Evolutionary conservation across 2,888 invertebrate genomes (phyloP), one percentile per base, ranked within the genome.

Genomic region (Silvanus unidentatus): DNA sequence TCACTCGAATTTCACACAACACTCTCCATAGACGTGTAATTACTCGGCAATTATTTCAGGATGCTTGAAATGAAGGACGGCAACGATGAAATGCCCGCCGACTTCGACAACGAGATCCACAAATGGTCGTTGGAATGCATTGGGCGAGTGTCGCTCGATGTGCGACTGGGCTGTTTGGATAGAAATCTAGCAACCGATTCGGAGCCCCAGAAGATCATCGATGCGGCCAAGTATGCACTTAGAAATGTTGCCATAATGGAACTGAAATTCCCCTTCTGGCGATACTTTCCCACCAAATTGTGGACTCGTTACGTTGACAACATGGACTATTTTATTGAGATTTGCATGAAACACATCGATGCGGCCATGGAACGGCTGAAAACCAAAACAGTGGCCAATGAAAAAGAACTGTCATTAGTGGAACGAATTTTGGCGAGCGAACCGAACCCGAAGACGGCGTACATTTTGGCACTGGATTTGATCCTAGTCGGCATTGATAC

Each of bases 401-500:
- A 76, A 36, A 57, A 56, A n/a, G 63, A 63, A 40, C 49, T 62
- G 27, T 86, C 85, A 0, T 69, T 86, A 11, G 69, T 86, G 2
- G 81, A 84, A 62, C 76, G 82, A 57, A 72, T 85, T 45, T 72
- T 85, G 38, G 70, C 77, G 0, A 75, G 77, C 9, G 76, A 78
- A 48, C 68, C 72, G n/a, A 77, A 83, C 8, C 74, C 79, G 0
- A 77, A 80, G 57, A 78, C 78, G 1, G 82, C 86, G 0, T 77
- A 79, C n/a, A 79, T 85, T 29, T 78, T 88, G 2, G 81, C 86
- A 0, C 68, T 88, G 2, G 88, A 88, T 54, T 75, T 88, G 66
- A 86, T 88, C 63, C 72, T 85, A 6, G 88, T 88, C 27, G 88
- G 88, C n/a, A 81, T 88, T 36, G 86, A 86, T 56, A 88, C 88